A percentile compares a stretch with the other conserved stretches of the same genome.
These are phyloP conservation scores for Chloroceryle amazona DNA, from an alignment of 2,797 vertebrate genomes.

Conservation along the genomic window DNA sequence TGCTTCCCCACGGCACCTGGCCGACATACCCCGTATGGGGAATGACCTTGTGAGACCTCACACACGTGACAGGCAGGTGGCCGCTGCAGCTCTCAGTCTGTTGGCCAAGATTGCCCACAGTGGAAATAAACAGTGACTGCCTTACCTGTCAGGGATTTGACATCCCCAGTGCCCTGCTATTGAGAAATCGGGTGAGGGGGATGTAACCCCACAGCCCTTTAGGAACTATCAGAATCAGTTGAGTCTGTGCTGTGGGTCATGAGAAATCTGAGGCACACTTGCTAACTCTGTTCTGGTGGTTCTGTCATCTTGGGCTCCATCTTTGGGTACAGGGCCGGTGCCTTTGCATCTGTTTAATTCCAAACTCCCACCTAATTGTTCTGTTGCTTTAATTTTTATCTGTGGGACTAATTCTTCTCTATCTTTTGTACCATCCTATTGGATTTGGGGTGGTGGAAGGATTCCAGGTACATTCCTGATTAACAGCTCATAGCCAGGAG, in stretches of 20 bases:
- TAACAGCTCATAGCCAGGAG: neutral
- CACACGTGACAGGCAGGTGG: accelerated
- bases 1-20: neutral
- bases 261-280: neutral
- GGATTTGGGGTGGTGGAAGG: neutral
- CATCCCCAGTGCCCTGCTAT: neutral
- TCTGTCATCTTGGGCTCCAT: neutral
- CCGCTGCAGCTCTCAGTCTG: accelerated
- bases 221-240: neutral
- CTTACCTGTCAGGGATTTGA: neutral
- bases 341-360: neutral
- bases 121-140: neutral
- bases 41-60: neutral
- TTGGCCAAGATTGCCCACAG: neutral
- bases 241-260: neutral
- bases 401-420: neutral
- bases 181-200: neutral
- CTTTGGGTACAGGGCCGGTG: accelerated
- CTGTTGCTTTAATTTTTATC: neutral
- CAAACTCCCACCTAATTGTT: neutral
- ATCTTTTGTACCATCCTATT: neutral
- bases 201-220: accelerated
- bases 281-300: neutral
- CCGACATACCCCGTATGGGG: neutral
- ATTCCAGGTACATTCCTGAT: neutral